Evolutionary conservation across 53 echinoderm and acorn worm genomes (phyloP), one percentile per base, ranked within the genome.

Genomic region (Stichopus horrens): DNA sequence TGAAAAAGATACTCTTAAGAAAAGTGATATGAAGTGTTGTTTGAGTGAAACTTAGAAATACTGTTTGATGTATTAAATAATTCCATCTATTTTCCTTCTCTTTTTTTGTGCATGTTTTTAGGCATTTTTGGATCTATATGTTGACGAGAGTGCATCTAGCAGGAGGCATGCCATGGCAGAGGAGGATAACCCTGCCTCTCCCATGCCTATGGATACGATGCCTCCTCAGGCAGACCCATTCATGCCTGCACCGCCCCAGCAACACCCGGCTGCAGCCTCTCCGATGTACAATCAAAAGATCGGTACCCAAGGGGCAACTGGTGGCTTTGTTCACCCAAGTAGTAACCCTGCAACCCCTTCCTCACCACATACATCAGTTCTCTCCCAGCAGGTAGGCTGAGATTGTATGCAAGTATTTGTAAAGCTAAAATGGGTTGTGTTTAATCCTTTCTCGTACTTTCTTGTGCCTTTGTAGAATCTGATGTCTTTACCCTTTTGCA

Each of bases 331-430:
- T 53, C 94, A 98, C 86, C 95, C 95, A 23, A 91, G 88, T 56
- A 95, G 94, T 84, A 98, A 94, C 74, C 98, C 98, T 23, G 98
- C 98, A 54, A 95, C 94, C 9, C 98, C 98, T 5, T 95, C 98
- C 11, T 98, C 98, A 5, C 98, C 98, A 13, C 98, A 98, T 75
- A 93, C 95, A 2, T 95, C 97, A 18, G 92, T 98, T 68, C 93
- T 95, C 16, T 73, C 74, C 16, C 91, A 93, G 75, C 91, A 91
- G 91, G 94, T 92, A 67, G 54, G 68, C 14, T 21, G 54, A 77
- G 78, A 56, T 37, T 37, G 37, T 2, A 37, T 37, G 37, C 37
- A 1, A 0, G 37, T 37, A 37, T 37, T 37, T 37, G 37, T 37
- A 37, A 37, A 37, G 37, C 37, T 37, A 37, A 2, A 37, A 37